Base-by-base conservation (phyloP, 2,113 vertebrate genomes). In the Halichoeres trimaculatus region DNA sequence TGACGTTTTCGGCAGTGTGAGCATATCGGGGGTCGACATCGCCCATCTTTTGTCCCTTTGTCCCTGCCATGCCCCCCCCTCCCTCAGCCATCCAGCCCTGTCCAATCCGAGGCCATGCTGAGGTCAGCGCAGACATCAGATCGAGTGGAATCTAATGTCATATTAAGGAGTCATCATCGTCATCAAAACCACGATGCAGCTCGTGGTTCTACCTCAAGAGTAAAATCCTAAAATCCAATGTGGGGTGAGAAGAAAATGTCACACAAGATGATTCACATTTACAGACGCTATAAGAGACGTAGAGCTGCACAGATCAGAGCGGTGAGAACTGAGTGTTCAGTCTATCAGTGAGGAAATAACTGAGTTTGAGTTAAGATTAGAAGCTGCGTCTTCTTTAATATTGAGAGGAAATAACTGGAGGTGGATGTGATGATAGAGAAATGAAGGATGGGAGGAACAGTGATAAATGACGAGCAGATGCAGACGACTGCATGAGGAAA, bases 151-250 rank as follows among this genome's bases (percentile, higher is more conserved):
- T 88, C 75, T 86, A 85, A 86, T 82, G 84, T 84, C 78, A 53
- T 54, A 86, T 41, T 76, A 59, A 78, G 70, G 68, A 30, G 30
- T 76, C 54, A 76, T 72, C 38, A 79, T 54, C 35, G 67, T 79
- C 58, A 83, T 79, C 77, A 80, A 71, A 78, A 76, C 66, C 82
- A 90, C 81, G 82, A 93, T 93, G 93, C 92, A 75, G 83, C 86
- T 83, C 52, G 54, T 80, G 84, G 89, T 82, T 91, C 90, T 95
- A 95, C 94, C 94, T 95, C 87, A 50, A 95, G 93, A 56, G 91
- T 93, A 94, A 86, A 95, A 92, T 94, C 94, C 94, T 95, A 93
- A 73, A 90, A 78, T 86, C 87, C 89, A 50, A 62, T 50, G 86
- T 83, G 84, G 78, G 88, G 76, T 51, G 56, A 84, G 82, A 78